Evolutionary conservation across 53 echinoderm and acorn worm genomes (phyloP).

Genomic region (Apostichopus leukothele): DNA sequence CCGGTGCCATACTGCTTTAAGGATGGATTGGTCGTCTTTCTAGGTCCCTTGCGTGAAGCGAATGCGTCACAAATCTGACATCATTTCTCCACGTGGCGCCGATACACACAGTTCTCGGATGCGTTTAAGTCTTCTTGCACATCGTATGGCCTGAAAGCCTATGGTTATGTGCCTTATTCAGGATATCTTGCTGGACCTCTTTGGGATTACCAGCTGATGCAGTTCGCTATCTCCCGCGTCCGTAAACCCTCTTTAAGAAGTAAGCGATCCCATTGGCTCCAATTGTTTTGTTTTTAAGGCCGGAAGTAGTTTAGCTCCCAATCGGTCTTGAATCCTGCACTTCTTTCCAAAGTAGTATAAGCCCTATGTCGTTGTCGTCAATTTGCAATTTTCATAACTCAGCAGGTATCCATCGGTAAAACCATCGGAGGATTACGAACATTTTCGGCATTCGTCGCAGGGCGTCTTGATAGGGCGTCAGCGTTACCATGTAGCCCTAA

Average conservation of each 20-base stretch:
- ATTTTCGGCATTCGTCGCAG: not conserved
- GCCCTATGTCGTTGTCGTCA: not conserved
- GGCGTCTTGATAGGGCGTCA: conserved; percentile 41
- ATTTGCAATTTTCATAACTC: not conserved
- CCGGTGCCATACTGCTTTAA: conserved; percentile 48
- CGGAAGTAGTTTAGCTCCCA: not conserved
- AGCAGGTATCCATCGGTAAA: not conserved
- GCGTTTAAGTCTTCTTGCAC: conserved; percentile 10
- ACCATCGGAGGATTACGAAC: conserved; percentile 12
- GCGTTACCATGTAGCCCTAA: conserved; percentile 34
- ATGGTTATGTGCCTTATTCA: not conserved
- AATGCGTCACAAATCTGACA: conserved; percentile 10
- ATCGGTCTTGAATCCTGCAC: not conserved
- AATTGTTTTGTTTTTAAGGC: conserved; percentile 5
- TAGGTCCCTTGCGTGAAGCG: conserved; percentile 3
- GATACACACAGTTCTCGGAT: conserved; percentile 8
- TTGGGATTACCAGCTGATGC: conserved; percentile 26
- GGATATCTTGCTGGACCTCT: not conserved
- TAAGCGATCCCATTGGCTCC: conserved; percentile 29
- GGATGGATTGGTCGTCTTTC: conserved; percentile 2
- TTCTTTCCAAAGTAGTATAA: conserved; percentile 6
- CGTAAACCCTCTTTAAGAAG: not conserved
- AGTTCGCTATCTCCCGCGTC: not conserved
- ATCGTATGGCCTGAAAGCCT: not conserved
- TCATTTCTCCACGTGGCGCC: conserved; percentile 19